Percentiles rank a stretch among this genome's conserved stretches.
Evolutionary conservation across 2,888 invertebrate genomes (phyloP).

Genomic region (Trichopoda pennipes): DNA sequence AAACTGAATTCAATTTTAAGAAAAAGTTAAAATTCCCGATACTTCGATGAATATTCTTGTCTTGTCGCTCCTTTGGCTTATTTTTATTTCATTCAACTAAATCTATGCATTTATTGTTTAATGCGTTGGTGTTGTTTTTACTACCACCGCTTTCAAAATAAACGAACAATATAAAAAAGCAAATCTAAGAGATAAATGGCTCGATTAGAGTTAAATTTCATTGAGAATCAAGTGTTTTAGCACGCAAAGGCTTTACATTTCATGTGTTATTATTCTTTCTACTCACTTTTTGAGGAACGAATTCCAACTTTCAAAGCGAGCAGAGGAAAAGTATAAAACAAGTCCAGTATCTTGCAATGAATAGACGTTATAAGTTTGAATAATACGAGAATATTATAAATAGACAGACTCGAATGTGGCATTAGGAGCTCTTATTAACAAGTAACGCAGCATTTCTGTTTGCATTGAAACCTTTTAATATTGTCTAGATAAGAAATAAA

Average conservation of each 20-base stretch:
- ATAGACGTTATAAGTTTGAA: no score
- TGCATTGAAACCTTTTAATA: no score
- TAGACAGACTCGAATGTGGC: no score
- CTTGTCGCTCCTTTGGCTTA: not conserved
- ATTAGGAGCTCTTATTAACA: no score
- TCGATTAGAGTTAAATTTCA: slow-evolving; percentile 57
- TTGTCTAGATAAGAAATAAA: no score
- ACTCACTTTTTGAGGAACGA: slow-evolving; percentile 19
- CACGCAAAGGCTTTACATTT: slow-evolving; percentile 41
- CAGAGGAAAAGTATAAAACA: no score
- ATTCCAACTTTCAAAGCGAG: not conserved
- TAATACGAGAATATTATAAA: no score
- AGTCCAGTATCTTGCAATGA: no score
- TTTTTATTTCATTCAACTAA: slow-evolving; percentile 23
- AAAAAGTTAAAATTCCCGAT: slow-evolving; percentile 19
- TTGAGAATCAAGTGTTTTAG: slow-evolving; percentile 53
- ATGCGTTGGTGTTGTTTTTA: slow-evolving; percentile 37
- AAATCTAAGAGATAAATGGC: slow-evolving; percentile 49
- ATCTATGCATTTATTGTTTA: slow-evolving; percentile 25
- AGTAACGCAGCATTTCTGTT: no score
- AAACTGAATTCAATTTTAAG: slow-evolving; percentile 46
- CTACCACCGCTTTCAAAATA: not conserved
- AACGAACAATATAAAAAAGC: not conserved
- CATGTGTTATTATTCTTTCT: not conserved
- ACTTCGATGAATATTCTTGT: slow-evolving; percentile 23